Evolutionary conservation across 1,140 invertebrate species (phyloP).

Genomic region (Panagrolaimus sp.): DNA sequence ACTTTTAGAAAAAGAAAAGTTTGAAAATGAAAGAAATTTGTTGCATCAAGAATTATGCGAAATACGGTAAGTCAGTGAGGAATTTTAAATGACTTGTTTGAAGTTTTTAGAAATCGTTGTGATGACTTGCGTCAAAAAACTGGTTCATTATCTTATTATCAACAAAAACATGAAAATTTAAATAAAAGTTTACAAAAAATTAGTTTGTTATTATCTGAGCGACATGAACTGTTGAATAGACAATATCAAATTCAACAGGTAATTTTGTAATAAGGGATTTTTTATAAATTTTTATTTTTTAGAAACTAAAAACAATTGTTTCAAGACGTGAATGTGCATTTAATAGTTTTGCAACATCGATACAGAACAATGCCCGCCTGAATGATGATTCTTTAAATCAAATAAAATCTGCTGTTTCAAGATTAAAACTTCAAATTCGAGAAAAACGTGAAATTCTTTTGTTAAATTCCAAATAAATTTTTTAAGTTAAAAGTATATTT

Average conservation of each 20-base stretch:
- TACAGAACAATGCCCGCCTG: background rate
- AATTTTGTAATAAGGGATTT: background rate
- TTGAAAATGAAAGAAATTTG: too few relatives aligned
- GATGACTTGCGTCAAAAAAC: background rate
- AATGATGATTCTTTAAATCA: background rate
- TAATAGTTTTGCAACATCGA: background rate
- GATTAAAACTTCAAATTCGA: background rate
- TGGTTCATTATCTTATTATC: background rate
- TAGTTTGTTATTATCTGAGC: background rate
- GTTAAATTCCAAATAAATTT: background rate
- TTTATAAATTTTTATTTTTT: background rate
- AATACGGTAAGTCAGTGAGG: too few relatives aligned
- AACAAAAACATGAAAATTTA: background rate
- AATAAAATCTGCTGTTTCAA: background rate
- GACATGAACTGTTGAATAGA: too few relatives aligned
- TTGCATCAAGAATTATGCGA: too few relatives aligned
- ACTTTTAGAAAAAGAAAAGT: too few relatives aligned
- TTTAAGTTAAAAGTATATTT: background rate
- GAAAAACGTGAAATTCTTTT: background rate
- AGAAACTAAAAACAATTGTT: background rate
- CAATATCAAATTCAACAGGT: too few relatives aligned
- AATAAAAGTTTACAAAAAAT: background rate
- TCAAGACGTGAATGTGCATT: constrained; percentile 1
- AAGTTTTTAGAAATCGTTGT: background rate
- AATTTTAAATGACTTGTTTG: too few relatives aligned